Evolutionary conservation across 2,797 vertebrate species (phyloP), one percentile per base, ranked within the genome.

Genomic region (Enteromius anoplus): DNA sequence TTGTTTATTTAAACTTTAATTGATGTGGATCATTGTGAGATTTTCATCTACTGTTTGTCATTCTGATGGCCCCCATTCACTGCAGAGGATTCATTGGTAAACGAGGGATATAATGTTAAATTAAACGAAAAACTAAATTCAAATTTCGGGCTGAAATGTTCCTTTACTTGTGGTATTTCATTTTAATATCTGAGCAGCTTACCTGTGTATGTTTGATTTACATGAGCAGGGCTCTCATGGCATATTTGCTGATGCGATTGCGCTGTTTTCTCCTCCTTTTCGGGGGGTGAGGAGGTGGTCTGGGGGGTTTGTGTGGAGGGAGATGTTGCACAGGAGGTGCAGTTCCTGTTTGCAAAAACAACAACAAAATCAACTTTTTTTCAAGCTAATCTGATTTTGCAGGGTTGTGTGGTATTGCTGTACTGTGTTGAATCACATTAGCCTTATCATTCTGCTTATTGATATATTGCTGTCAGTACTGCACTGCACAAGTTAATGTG

Each of bases 201-300:
- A 80, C 77, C 60, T 66, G 51, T 70, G 55, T 55, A 10, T 37
- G 58, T 29, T 6, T 40, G 75, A 1, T 81, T 87, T 94, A 96
- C 94, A 96, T 95, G 10, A 96, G 92, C 93, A 95, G 94, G 1
- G 94, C 95, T 89, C 95, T 94, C 94, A 96, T 95, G 1, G 94
- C 94, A 81, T 94, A 93, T 87, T 95, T 95, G 92, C 94, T 95
- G 84, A 95, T 95, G 42, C 93, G 89, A 89, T 92, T 94, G 73
- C 94, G 92, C 49, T 93, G 93, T 87, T 94, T 95, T 88, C 91
- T 94, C 88, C 88, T 89, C 87, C 85, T 89, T 80, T 90, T 90
- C 71, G 89, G 85, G 21, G 88, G 82, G 3, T 85, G 89, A 66
- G 79, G 91, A 29, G 87, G 84, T 0, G 71, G 83, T 55, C 73